These are phyloP conservation scores for Artibeus jamaicensis DNA, from an alignment of 2,797 vertebrate species.

Conservation along the genomic window DNA sequence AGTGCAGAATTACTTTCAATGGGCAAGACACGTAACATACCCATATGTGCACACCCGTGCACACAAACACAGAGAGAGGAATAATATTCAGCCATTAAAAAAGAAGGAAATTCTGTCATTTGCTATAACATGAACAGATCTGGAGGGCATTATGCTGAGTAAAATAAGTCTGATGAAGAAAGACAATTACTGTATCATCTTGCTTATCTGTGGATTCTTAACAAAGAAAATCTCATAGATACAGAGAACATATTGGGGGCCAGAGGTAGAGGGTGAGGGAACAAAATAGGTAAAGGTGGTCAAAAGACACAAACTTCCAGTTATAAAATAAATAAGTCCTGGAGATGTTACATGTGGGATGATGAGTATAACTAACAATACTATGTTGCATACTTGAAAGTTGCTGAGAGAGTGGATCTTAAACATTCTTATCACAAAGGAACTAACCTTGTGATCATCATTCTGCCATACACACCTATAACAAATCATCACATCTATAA, in stretches of 20 bases:
- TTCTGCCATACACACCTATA: not conserved
- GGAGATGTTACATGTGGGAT: not conserved
- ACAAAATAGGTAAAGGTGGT: not conserved
- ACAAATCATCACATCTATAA: not conserved
- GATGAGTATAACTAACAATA: not conserved
- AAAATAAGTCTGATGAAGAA: not conserved
- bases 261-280: no score
- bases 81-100: not conserved
- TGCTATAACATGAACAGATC: no score
- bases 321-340: not conserved
- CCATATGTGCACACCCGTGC: not conserved
- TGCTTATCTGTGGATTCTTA: no score
- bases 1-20: not conserved
- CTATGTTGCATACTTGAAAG: not conserved
- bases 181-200: no score
- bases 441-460: not conserved
- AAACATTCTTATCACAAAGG: not conserved
- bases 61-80: not conserved
- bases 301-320: not conserved
- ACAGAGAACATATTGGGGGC: no score
- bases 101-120: not conserved
- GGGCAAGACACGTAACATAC: not conserved
- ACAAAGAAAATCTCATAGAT: no score
- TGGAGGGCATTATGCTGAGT: not conserved
- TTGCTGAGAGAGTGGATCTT: not conserved